A percentile compares a stretch with the other conserved stretches of the same genome.
Conservation (phyloP, 2,888 invertebrate species). For the Acanthacorydalis orientalis region DNA sequence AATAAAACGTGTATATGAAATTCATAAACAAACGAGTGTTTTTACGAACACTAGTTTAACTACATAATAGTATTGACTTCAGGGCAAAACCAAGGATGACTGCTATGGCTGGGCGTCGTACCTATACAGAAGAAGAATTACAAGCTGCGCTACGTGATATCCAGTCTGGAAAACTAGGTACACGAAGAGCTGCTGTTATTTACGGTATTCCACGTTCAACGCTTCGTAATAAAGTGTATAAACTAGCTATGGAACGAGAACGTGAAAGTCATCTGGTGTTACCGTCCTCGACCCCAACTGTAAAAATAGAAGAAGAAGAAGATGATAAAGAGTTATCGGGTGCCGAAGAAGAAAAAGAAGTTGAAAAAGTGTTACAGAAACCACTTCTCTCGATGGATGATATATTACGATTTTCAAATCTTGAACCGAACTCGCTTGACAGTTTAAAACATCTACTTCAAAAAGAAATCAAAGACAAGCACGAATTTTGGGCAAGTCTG, state of each 20-base stretch:
- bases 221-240: constrained; percentile 87
- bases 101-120: constrained; percentile 49
- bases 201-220: constrained; percentile 96
- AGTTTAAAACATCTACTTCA: constrained; percentile 33
- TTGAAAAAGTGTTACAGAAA: constrained; percentile 36
- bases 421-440: constrained; percentile 29
- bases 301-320: constrained; percentile 16
- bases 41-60: constrained; percentile 1
- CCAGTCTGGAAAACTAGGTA: constrained; percentile 81
- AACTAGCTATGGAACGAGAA: constrained; percentile 54
- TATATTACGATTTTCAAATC: constrained; percentile 35
- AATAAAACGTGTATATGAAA: no score
- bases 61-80: constrained; percentile 21
- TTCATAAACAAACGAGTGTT: no score
- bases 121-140: constrained; percentile 92
- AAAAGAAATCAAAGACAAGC: constrained; percentile 25
- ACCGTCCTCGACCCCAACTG: constrained; percentile 13
- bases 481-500: constrained; percentile 25
- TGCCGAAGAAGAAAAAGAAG: constrained; percentile 41
- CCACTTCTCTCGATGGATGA: constrained; percentile 40
- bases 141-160: constrained; percentile 89
- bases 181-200: constrained; percentile 81
- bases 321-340: constrained; percentile 39
- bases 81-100: constrained; percentile 53
- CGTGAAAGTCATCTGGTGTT: constrained; percentile 41